phyloP scores from a whole-genome alignment of 2,797 vertebrate genomes.

The Sarcophilus harrisii region DNA sequence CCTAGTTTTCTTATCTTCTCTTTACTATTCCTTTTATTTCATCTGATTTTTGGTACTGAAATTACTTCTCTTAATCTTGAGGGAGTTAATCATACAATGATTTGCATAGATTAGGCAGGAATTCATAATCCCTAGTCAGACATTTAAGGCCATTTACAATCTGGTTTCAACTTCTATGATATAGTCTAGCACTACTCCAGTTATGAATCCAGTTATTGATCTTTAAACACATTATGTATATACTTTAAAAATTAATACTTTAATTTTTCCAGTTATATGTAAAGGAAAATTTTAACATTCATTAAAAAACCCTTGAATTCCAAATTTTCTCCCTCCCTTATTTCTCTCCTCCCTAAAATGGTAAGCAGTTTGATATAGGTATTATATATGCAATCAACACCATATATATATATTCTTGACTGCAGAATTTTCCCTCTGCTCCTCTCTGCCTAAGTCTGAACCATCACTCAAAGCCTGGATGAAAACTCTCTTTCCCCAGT shows the following conservation, averaged over 20 bases:
- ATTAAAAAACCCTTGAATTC: not conserved
- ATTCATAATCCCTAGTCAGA: not conserved
- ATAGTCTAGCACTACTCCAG: accelerated
- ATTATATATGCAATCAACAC: not conserved
- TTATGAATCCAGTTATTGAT: not conserved
- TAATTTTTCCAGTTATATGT: not conserved
- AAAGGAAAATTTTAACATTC: not conserved
- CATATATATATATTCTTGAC: not conserved
- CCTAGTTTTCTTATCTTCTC: not conserved
- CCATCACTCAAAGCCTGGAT: not conserved
- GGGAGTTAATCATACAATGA: not conserved
- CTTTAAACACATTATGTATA: not conserved
- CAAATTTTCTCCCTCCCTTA: not conserved
- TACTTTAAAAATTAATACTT: not conserved
- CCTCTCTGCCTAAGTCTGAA: not conserved
- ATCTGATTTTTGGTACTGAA: not conserved
- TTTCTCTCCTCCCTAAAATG: not conserved
- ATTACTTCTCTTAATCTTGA: not conserved
- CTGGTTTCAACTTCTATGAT: not conserved
- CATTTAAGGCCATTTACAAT: not conserved
- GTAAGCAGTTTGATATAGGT: not conserved
- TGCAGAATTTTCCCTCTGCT: not conserved
- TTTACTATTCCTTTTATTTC: slow-evolving; percentile 7
- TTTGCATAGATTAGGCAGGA: not conserved
- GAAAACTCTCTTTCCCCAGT: slow-evolving; percentile 9